A percentile compares a stretch with the other conserved stretches of the same genome.
phyloP scores from a whole-genome alignment of 2,797 vertebrate genomes.

The Peromyscus nudipes region DNA sequence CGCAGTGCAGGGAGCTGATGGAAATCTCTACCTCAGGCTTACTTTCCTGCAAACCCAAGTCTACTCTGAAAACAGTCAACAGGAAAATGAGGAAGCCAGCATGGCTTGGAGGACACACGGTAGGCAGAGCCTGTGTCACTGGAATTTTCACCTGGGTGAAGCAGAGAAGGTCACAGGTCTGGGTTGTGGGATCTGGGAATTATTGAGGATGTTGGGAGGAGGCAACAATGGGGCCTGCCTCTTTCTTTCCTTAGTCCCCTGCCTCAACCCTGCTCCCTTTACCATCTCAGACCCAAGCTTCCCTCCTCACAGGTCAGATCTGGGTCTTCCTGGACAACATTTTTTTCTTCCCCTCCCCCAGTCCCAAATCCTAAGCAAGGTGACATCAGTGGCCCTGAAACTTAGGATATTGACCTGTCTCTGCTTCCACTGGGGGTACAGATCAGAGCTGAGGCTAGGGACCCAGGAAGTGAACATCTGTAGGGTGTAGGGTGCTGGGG shows the following conservation, averaged over 20 bases:
- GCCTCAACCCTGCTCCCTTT: neutral
- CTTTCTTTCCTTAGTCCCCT: neutral
- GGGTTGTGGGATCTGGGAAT: neutral
- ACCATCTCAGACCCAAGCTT: neutral
- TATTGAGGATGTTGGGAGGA: neutral
- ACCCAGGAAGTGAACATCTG: neutral
- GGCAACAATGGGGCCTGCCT: neutral
- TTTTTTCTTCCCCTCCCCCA: neutral
- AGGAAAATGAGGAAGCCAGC: neutral
- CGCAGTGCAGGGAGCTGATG: accelerated
- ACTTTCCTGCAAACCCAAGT: neutral
- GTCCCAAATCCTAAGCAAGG: neutral
- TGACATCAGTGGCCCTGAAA: neutral
- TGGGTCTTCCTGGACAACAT: too few relatives aligned
- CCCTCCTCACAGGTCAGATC: neutral
- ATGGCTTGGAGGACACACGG: neutral
- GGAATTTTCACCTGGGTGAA: neutral
- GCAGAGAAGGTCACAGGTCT: neutral
- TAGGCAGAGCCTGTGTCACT: neutral
- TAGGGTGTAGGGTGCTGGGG: too few relatives aligned
- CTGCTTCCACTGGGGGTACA: neutral
- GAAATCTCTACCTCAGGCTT: neutral
- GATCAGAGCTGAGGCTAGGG: too few relatives aligned
- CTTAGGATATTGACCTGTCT: neutral
- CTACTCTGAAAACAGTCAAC: neutral